A percentile compares a stretch with the other conserved stretches of the same genome.
phyloP scores from a whole-genome alignment of 2,113 vertebrate species.

The Apus apus region DNA sequence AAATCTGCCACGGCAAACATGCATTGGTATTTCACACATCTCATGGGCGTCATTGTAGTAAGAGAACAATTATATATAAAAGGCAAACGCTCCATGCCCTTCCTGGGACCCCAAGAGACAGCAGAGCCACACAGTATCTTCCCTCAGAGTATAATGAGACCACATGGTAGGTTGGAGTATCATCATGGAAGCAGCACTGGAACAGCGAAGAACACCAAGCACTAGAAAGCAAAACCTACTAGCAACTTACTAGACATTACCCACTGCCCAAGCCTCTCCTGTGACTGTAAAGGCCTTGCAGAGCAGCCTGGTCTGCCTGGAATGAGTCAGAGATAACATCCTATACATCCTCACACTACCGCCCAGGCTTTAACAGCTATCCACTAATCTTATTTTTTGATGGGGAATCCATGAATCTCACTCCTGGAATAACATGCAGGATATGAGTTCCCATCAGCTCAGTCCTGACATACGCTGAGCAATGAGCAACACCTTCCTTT shows the following conservation, averaged over 20 bases:
- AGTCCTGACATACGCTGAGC: not conserved
- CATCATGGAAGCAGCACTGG: rapidly evolving
- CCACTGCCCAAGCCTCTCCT: not conserved
- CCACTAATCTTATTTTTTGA: not conserved
- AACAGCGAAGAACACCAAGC: not conserved
- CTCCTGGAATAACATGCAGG: not conserved
- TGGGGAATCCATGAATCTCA: not conserved
- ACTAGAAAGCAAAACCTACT: not conserved
- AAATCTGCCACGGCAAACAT: not conserved
- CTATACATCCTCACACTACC: not conserved
- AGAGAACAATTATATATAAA: not conserved
- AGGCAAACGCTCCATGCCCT: not conserved
- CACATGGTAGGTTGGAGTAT: rapidly evolving
- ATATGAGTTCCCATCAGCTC: not conserved
- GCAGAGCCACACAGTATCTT: not conserved
- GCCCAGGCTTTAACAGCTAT: not conserved
- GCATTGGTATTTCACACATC: not conserved
- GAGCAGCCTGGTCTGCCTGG: not conserved
- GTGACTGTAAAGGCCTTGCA: not conserved
- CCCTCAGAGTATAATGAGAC: rapidly evolving
- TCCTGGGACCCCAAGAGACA: not conserved
- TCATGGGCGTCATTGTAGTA: not conserved
- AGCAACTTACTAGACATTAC: not conserved
- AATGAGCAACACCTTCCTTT: not conserved
- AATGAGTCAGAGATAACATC: not conserved